Percentiles rank a stretch among this genome's conserved stretches.
phyloP scores from a whole-genome alignment of 2,113 vertebrate genomes.

The Hemiscyllium ocellatum region DNA sequence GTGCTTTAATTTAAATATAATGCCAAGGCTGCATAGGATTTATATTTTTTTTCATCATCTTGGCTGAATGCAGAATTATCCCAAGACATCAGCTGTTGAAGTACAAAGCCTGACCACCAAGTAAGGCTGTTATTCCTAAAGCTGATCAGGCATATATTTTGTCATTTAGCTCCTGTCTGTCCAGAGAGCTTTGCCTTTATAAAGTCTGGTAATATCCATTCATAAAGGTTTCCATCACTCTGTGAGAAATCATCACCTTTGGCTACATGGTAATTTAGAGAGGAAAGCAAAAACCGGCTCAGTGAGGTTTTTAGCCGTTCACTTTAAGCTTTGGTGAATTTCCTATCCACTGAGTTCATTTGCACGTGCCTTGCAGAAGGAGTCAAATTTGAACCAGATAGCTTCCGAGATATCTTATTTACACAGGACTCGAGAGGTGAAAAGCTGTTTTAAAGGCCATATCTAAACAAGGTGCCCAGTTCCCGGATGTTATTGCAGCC shows the following conservation, averaged over 20 bases:
- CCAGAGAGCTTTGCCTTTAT: neutral
- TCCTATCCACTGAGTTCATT: neutral
- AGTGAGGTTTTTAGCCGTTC: too few relatives aligned
- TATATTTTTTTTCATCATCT: neutral
- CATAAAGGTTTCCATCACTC: neutral
- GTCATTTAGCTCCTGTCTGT: neutral
- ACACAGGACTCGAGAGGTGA: neutral
- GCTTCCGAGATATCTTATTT: neutral
- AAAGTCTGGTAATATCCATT: neutral
- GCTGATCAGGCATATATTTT: too few relatives aligned
- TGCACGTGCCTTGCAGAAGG: neutral
- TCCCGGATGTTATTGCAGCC: neutral
- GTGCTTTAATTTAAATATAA: neutral
- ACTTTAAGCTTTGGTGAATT: neutral
- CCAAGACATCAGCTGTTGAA: neutral
- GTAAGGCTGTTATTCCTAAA: too few relatives aligned
- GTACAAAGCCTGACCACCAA: too few relatives aligned
- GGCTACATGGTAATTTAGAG: neutral
- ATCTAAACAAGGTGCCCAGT: neutral
- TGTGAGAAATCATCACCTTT: neutral
- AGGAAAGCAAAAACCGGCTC: too few relatives aligned
- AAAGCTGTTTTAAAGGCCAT: neutral
- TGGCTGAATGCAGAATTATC: neutral
- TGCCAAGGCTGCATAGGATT: neutral
- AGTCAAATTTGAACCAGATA: neutral